Evolutionary conservation across 2,888 invertebrate species (phyloP), one percentile per base, ranked within the genome.

Genomic region (Rhorus exstirpatorius): DNA sequence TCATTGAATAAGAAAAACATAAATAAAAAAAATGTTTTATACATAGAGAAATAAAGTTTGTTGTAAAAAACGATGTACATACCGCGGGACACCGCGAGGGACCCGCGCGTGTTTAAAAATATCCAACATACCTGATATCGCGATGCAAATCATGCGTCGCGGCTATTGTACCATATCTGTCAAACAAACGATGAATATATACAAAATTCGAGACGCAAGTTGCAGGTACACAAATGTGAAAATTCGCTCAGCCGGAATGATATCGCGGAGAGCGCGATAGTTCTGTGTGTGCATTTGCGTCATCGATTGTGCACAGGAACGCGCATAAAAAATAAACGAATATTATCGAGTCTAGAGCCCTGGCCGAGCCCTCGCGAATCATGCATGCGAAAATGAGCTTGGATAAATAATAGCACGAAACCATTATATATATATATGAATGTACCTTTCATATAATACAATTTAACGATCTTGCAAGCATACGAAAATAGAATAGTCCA

Each of bases 221-320:
- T 24, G 68, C 38, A 38, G 12, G 51, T 53, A 41, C 17, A 24
- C 17, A 24, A 58, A 44, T 58, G 58, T 58, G 41, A 71, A 58
- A 71, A 74, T 53, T 68, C 26, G 41, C 63, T 71, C 63, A 14
- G 41, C 14, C 60, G 44, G 21, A 24, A 51, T 70, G 75, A 78
- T 78, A 78, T 84, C 81, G 74, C 83, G 80, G 75, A 82, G 75
- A 81, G 41, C 61, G 58, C n/a, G n/a, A n/a, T n/a, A n/a, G n/a
- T 77, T 78, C 19, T 24, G 58, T 49, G 67, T 76, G 38, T 53
- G n/a, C n/a, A 84, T 84, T 84, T 86, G 85, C 87, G 87, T 88
- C 88, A 87, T 83, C 76, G 89, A 58, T 79, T 75, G 63, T n/a
- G 19, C 53, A 67, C 65, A 46, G 75, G 93, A 87, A 87, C 91